These are phyloP conservation scores for Antitype chi DNA, from an alignment of 2,888 invertebrate genomes.

Conservation along the genomic window DNA sequence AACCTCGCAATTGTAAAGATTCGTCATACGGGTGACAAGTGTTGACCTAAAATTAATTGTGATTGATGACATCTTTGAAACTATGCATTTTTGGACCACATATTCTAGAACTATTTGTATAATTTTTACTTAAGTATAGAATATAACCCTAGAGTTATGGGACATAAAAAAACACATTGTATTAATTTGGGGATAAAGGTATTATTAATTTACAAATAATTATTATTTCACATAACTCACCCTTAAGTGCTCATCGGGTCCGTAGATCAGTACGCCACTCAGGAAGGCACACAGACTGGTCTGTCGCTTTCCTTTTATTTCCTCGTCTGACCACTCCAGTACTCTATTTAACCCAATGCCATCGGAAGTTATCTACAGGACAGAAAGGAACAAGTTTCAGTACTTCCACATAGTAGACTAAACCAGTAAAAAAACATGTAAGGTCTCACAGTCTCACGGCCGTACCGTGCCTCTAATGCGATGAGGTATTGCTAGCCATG, in stretches of 20 bases:
- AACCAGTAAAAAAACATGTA: not conserved
- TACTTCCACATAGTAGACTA: not conserved
- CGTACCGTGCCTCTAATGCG: not conserved
- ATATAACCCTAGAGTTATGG: too few relatives aligned
- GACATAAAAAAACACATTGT: too few relatives aligned
- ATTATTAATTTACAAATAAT: too few relatives aligned
- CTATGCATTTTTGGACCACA: too few relatives aligned
- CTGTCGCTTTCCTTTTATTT: constrained; percentile 69
- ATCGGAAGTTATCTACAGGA: constrained; percentile 81
- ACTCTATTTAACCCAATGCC: constrained; percentile 83
- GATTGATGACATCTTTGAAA: too few relatives aligned
- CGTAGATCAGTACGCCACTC: constrained; percentile 83
- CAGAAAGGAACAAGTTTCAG: not conserved
- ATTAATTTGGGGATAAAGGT: too few relatives aligned
- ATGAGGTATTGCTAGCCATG: constrained; percentile 16
- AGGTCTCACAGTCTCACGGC: not conserved
- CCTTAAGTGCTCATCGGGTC: constrained; percentile 81
- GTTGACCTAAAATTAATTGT: too few relatives aligned
- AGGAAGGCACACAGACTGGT: constrained; percentile 81
- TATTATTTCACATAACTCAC: constrained; percentile 71
- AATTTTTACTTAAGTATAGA: too few relatives aligned
- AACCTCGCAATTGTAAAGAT: too few relatives aligned
- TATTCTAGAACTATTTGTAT: too few relatives aligned
- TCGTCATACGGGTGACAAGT: too few relatives aligned
- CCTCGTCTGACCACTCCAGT: constrained; percentile 81